Evolutionary conservation across 2,888 invertebrate species (phyloP).

Genomic region (Creontiades dilutus): DNA sequence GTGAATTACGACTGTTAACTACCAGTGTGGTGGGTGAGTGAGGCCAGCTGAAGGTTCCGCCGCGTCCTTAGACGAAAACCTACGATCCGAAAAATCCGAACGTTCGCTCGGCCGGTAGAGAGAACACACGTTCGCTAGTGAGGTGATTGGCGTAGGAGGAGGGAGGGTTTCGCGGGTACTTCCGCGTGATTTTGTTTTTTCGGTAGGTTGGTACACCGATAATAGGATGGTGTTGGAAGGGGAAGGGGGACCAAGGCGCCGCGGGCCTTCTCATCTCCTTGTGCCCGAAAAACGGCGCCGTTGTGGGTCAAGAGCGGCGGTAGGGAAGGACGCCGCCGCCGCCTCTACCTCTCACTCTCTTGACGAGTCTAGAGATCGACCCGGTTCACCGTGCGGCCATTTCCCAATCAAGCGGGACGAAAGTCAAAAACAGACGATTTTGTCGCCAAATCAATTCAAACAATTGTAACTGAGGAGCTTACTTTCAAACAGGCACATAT

Average conservation of each 20-base stretch:
- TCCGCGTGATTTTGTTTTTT: conserved; percentile 28
- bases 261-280: conserved; percentile 58
- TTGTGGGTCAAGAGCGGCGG: conserved; percentile 35
- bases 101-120: not conserved
- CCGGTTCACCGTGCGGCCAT: not conserved
- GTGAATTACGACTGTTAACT: not conserved
- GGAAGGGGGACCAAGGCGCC: not conserved
- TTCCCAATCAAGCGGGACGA: too few species aligned
- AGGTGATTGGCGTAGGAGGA: not conserved
- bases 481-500: too few species aligned
- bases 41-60: not conserved
- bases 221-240: not conserved
- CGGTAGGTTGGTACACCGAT: not conserved
- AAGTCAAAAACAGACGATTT: too few species aligned
- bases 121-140: too few species aligned
- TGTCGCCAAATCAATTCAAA: too few species aligned
- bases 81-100: conserved; percentile 21
- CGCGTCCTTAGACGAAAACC: conserved; percentile 9
- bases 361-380: not conserved
- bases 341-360: not conserved
- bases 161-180: too few species aligned
- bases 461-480: too few species aligned
- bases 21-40: not conserved
- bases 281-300: conserved; percentile 54
- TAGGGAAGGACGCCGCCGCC: conserved; percentile 14